These are phyloP conservation scores for Silurus meridionalis DNA, from an alignment of 2,113 vertebrate genomes.

Conservation along the genomic window DNA sequence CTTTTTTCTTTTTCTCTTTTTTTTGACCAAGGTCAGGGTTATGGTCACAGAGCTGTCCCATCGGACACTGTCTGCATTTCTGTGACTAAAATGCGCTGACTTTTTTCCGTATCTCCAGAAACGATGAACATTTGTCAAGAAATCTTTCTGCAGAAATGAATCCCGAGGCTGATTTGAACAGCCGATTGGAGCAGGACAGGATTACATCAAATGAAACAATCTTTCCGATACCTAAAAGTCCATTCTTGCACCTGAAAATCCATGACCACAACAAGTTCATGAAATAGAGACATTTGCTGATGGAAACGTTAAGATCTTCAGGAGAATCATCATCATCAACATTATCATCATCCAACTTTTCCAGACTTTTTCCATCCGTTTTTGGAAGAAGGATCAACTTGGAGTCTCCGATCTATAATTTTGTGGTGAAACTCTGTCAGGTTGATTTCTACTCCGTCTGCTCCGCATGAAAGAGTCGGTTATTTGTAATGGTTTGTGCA, in stretches of 20 bases:
- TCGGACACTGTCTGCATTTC: neutral
- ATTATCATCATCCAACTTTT: neutral
- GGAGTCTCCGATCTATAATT: constrained; percentile 2
- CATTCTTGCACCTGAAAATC: too few relatives aligned
- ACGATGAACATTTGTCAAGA: neutral
- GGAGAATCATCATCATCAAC: neutral
- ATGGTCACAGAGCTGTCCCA: neutral
- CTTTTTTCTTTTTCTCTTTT: neutral
- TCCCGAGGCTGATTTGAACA: neutral
- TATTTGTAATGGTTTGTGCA: neutral
- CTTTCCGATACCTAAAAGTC: neutral
- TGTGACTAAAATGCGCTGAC: neutral
- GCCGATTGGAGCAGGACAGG: neutral
- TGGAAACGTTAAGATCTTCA: neutral
- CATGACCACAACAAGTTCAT: neutral
- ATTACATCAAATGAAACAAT: neutral
- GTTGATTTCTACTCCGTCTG: neutral
- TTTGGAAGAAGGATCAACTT: neutral
- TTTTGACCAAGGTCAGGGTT: neutral
- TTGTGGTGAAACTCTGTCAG: constrained; percentile 29
- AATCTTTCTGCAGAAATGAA: neutral
- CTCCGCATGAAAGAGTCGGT: neutral
- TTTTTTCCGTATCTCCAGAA: neutral
- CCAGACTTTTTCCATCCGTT: neutral
- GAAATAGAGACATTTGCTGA: too few relatives aligned